Evolutionary conservation across 1,140 invertebrate species (phyloP).

Genomic region (Heterodera schachtii): DNA sequence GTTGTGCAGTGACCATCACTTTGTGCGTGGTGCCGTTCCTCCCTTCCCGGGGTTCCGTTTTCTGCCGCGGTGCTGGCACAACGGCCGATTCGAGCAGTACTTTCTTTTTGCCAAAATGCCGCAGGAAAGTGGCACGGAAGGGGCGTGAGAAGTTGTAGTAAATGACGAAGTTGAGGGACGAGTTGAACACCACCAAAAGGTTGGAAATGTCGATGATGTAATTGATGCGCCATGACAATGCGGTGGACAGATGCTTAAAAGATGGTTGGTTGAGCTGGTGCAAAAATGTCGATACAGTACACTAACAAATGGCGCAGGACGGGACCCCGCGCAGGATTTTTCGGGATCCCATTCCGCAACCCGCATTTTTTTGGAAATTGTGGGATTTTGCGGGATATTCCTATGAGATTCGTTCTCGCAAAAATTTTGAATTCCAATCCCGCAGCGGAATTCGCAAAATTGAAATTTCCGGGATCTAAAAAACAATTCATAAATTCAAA

Average conservation of each 20-base stretch:
- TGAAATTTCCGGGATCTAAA: too few relatives aligned
- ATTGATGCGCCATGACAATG: conserved; percentile 54
- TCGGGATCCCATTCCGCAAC: too few relatives aligned
- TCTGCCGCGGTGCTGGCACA: not conserved
- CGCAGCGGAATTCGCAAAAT: too few relatives aligned
- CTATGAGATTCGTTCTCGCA: too few relatives aligned
- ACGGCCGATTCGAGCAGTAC: not conserved
- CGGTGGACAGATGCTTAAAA: conserved; percentile 39
- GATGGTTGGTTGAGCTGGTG: too few relatives aligned
- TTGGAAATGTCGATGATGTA: conserved; percentile 64
- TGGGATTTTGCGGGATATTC: too few relatives aligned
- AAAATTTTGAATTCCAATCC: too few relatives aligned
- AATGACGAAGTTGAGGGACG: conserved; percentile 58
- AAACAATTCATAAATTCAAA: too few relatives aligned
- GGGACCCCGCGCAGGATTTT: too few relatives aligned
- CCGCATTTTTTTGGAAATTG: too few relatives aligned
- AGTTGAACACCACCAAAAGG: conserved; percentile 64
- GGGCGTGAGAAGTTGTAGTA: conserved; percentile 51
- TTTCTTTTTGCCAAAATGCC: conserved; percentile 37
- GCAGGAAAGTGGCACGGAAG: conserved; percentile 47
- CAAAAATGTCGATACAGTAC: too few relatives aligned
- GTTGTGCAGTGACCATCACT: not conserved
- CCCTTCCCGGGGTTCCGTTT: not conserved
- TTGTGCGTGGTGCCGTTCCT: not conserved
- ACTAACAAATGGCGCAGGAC: too few relatives aligned